Percentiles rank a stretch among this genome's conserved stretches.
These are phyloP conservation scores for Prunella himalayana DNA, from an alignment of 2,113 vertebrate species.

Conservation along the genomic window DNA sequence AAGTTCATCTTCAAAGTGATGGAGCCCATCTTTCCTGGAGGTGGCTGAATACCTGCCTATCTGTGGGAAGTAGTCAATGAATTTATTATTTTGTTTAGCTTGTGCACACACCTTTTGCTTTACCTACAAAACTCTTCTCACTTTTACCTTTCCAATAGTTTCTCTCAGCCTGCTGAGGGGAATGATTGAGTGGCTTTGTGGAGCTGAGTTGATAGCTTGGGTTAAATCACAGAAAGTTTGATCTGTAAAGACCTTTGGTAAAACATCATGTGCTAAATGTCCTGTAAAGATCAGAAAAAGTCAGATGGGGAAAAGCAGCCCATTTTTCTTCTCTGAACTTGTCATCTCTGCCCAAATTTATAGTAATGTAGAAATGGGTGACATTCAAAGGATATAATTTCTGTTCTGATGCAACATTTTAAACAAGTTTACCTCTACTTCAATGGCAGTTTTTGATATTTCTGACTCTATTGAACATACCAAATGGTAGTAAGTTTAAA, in stretches of 20 bases:
- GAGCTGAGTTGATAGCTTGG: not conserved
- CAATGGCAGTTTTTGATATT: not conserved
- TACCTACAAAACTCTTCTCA: not conserved
- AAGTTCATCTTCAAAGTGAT: accelerated
- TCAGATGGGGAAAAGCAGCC: not conserved
- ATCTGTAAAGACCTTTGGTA: not conserved
- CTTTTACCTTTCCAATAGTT: not conserved
- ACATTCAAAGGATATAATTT: not conserved
- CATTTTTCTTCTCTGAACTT: not conserved
- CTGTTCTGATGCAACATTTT: not conserved
- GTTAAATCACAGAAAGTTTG: not conserved
- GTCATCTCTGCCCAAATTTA: not conserved
- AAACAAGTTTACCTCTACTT: not conserved
- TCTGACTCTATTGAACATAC: not conserved
- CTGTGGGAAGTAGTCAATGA: accelerated
- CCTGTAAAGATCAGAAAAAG: not conserved
- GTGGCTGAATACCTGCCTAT: not conserved
- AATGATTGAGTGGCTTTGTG: not conserved
- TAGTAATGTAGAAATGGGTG: not conserved
- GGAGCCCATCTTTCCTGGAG: not conserved
- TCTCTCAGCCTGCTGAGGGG: not conserved
- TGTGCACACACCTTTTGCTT: accelerated
- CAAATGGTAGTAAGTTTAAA: not conserved
- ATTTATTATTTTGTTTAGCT: not conserved
- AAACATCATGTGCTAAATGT: not conserved